These are phyloP conservation scores for Netelia fuscicornis DNA, from an alignment of 2,888 invertebrate genomes.

Conservation along the genomic window DNA sequence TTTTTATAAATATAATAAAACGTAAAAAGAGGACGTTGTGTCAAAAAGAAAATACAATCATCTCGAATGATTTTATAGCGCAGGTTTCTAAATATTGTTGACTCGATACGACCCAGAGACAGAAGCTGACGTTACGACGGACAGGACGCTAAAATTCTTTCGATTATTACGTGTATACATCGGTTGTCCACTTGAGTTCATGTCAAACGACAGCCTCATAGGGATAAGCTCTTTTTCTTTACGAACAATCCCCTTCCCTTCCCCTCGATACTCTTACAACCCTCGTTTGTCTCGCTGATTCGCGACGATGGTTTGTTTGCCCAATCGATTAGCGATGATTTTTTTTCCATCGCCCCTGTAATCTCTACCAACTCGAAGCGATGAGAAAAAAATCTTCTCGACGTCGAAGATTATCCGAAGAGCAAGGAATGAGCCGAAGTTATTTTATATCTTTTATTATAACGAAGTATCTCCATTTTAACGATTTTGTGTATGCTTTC, in stretches of 20 bases:
- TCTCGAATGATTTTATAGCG: constrained; percentile 62
- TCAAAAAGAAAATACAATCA: constrained; percentile 23
- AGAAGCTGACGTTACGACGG: constrained; percentile 43
- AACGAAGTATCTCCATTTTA: not conserved
- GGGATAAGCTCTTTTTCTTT: constrained; percentile 81
- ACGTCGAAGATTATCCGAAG: constrained; percentile 25
- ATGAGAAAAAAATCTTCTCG: constrained; percentile 18
- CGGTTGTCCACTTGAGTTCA: constrained; percentile 73
- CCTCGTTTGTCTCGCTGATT: constrained; percentile 48
- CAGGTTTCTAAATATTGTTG: constrained; percentile 80
- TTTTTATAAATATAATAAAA: constrained; percentile 46
- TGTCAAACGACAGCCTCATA: constrained; percentile 78
- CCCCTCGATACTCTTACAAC: constrained; percentile 68
- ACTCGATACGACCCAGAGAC: not conserved
- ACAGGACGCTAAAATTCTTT: not conserved
- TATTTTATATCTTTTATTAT: constrained; percentile 9
- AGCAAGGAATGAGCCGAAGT: constrained; percentile 48
- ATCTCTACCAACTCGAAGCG: constrained; percentile 25
- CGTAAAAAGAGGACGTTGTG: constrained; percentile 31
- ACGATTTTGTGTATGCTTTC: not conserved
- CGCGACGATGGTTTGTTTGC: constrained; percentile 69
- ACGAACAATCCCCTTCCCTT: constrained; percentile 72
- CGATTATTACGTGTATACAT: constrained; percentile 6
- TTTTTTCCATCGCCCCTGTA: constrained; percentile 24
- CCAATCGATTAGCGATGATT: constrained; percentile 69